Percentiles rank a stretch among this genome's conserved stretches.
Conservation (phyloP, 92 coral and sea anemone genomes). For the Heliopora coerulea region DNA sequence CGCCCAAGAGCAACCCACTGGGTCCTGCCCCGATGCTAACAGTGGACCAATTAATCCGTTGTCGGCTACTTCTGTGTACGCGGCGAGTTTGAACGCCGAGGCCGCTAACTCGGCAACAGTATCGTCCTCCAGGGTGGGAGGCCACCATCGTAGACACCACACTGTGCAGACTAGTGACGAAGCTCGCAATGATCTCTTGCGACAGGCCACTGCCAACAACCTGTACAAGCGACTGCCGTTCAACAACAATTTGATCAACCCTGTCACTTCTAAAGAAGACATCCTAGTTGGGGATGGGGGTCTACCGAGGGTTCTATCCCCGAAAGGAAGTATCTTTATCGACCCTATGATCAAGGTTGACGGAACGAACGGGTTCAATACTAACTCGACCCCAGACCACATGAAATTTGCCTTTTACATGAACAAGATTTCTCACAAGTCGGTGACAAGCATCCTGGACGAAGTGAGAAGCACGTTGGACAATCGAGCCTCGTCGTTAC, state of each 20-base stretch:
- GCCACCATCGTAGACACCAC: conserved; percentile 91
- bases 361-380: conserved; percentile 64
- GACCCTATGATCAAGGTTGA: conserved; percentile 70
- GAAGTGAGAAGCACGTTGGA: conserved; percentile 88
- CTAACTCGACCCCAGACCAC: conserved; percentile 65
- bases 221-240: conserved; percentile 88
- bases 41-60: conserved; percentile 55
- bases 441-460: conserved; percentile 80
- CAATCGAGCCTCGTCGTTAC: conserved; percentile 69
- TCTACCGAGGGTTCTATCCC: conserved; percentile 67
- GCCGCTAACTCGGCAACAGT: conserved; percentile 57
- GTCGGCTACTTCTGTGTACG: conserved; percentile 59
- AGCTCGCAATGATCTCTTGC: conserved; percentile 82
- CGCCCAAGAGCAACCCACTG: conserved; percentile 13
- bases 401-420: conserved; percentile 79
- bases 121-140: conserved; percentile 52
- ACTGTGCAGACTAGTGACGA: conserved; percentile 85
- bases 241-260: conserved; percentile 82
- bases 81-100: conserved; percentile 62
- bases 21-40: conserved; percentile 55
- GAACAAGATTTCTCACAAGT: conserved; percentile 83
- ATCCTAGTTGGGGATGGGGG: conserved; percentile 61
- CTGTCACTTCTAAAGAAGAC: conserved; percentile 60
- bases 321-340: conserved; percentile 74
- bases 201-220: conserved; percentile 86